phyloP scores from a whole-genome alignment of 2,888 invertebrate genomes.

The Noctua janthina region DNA sequence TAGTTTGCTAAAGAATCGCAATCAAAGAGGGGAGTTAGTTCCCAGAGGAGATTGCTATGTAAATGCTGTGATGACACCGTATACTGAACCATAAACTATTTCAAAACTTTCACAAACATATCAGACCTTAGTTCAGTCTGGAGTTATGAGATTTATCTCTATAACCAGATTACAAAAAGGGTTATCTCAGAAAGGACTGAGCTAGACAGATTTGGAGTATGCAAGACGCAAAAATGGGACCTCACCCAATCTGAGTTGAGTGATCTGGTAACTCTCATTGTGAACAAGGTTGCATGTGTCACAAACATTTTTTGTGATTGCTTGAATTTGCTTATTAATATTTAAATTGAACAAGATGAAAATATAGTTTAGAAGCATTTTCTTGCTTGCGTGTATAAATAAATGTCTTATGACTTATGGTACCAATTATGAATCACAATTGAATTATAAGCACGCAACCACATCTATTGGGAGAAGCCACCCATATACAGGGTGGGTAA shows the following conservation, averaged over 20 bases:
- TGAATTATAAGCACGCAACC: not conserved
- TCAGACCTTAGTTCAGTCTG: not conserved
- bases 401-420: not conserved
- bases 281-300: constrained; percentile 40
- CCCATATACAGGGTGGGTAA: not conserved
- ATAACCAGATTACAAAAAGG: constrained; percentile 36
- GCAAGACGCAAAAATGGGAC: constrained; percentile 33
- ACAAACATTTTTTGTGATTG: constrained; percentile 24
- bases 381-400: not conserved
- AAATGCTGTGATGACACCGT: constrained; percentile 59
- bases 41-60: constrained; percentile 44
- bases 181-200: constrained; percentile 5
- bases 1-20: constrained; percentile 65
- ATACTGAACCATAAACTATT: constrained; percentile 33
- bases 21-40: constrained; percentile 55
- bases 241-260: constrained; percentile 51
- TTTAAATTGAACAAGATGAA: constrained; percentile 27
- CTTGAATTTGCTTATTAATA: constrained; percentile 32
- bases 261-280: constrained; percentile 39
- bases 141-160: constrained; percentile 41
- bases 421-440: not conserved
- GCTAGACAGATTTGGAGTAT: constrained; percentile 28
- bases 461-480: not conserved
- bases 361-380: not conserved
- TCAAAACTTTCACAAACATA: constrained; percentile 25